Evolutionary conservation across 2,888 invertebrate species (phyloP), one percentile per base, ranked within the genome.

Genomic region (Hirtodrosophila confusa): DNA sequence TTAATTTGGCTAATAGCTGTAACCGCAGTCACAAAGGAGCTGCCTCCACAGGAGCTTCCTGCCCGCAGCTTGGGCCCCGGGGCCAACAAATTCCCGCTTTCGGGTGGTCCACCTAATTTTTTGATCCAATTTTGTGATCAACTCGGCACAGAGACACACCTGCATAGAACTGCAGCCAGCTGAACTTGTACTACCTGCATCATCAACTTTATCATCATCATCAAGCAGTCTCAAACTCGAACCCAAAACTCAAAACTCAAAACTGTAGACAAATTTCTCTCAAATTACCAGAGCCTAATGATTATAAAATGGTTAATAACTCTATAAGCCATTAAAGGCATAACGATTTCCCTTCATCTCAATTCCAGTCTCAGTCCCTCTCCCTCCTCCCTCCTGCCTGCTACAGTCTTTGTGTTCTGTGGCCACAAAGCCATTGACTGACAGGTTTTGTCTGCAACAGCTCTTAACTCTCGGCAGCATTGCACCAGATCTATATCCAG

Each of bases 311-410:
- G 61, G 64, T 72, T 80, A 80, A 80, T 80, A 80, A 80, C 80
- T 80, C 80, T 78, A 84, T 80, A 75, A 75, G 85, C 78, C 78
- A 80, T 80, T 80, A 75, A 58, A 56, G 65, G 64, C 61, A 64
- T 41, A 61, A 51, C 69, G 47, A 64, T 55, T 61, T 53, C 47
- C 51, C 33, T 24, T 51, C 45, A 36, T 11, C 51, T 44, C 54
- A 39, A 33, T 47, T 41, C 36, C 41, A n/a, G 10, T 50, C 33
- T 41, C 37, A 44, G 17, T 39, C 10, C 55, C 44, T 47, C 24
- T 49, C 31, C 31, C 44, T 31, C 31, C 4, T 17, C 12, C 4
- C 10, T 17, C 10, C 10, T 2, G 1, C 17, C 12, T 24, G n/a
- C 17, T 6, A 9, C 35, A 8, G 11, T 24, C 0, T 43, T 27